These are phyloP conservation scores for Peromyscus eremicus DNA, from an alignment of 2,797 vertebrate genomes.

Conservation along the genomic window DNA sequence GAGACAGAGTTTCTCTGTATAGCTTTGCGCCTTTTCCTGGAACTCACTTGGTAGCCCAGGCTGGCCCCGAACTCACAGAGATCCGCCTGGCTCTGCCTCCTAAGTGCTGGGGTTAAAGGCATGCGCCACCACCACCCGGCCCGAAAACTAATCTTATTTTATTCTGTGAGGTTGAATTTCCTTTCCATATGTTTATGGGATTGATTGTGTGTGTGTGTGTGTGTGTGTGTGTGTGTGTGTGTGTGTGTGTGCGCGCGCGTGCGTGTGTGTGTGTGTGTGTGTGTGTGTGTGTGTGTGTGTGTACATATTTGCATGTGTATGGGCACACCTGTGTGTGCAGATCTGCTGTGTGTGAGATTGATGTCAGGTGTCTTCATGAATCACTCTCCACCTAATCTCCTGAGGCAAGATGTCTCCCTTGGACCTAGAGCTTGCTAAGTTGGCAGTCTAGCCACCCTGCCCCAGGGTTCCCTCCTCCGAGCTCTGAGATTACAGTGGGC, in stretches of 20 bases:
- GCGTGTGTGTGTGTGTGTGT: neutral
- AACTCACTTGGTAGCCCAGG: too few species aligned
- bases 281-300: neutral
- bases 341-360: neutral
- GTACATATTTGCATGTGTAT: neutral
- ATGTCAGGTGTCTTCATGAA: neutral
- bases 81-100: too few species aligned
- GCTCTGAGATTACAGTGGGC: neutral
- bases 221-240: neutral
- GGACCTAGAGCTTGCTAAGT: neutral
- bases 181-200: neutral
- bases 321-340: neutral
- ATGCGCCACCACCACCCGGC: too few species aligned
- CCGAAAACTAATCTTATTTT: slow-evolving; percentile 37
- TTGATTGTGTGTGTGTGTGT: neutral
- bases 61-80: too few species aligned
- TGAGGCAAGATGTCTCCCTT: neutral
- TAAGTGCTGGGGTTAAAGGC: too few species aligned
- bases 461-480: neutral
- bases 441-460: neutral
- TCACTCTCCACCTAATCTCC: neutral
- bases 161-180: slow-evolving; percentile 23
- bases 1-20: too few species aligned
- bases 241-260: too few species aligned
- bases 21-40: too few species aligned